These are phyloP conservation scores for Cichlasoma orientale DNA, from an alignment of 2,797 vertebrate genomes.

Conservation along the genomic window DNA sequence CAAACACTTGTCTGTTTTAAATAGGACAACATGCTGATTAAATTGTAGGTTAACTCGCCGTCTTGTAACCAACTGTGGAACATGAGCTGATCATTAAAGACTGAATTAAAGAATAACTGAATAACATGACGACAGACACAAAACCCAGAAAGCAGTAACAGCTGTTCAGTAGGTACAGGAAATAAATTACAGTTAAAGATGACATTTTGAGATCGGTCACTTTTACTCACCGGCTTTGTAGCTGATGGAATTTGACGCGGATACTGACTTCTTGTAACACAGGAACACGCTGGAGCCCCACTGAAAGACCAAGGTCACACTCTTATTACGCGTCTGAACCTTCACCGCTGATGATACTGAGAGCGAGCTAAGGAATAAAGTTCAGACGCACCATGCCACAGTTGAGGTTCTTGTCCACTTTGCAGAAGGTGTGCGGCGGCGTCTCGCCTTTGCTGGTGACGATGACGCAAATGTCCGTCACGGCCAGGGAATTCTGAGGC, in stretches of 20 bases:
- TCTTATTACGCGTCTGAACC: fast-evolving
- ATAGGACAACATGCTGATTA: background rate
- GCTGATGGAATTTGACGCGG: slow-evolving; percentile 92
- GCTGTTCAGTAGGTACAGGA: background rate
- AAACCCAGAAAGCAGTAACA: background rate
- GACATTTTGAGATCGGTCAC: background rate
- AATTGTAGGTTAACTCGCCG: background rate
- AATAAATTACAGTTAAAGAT: background rate
- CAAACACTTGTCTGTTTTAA: background rate
- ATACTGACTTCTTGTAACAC: slow-evolving; percentile 99
- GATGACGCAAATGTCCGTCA: slow-evolving; percentile 97
- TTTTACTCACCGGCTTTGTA: slow-evolving; percentile 94
- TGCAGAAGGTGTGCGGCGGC: slow-evolving; percentile 97
- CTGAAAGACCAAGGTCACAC: slow-evolving; percentile 76
- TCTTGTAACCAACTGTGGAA: background rate
- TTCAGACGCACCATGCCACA: slow-evolving; percentile 90
- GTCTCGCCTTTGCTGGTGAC: slow-evolving; percentile 96
- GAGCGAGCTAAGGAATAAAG: background rate
- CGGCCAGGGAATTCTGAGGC: slow-evolving; percentile 93
- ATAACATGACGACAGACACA: background rate
- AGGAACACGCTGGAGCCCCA: slow-evolving; percentile 98
- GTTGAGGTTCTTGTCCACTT: slow-evolving; percentile 98
- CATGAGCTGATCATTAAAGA: background rate
- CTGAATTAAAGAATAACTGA: background rate
- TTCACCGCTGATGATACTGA: background rate